These are phyloP conservation scores for Drosophila mojavensis DNA, from an alignment of 1,140 invertebrate genomes.

Conservation along the genomic window DNA sequence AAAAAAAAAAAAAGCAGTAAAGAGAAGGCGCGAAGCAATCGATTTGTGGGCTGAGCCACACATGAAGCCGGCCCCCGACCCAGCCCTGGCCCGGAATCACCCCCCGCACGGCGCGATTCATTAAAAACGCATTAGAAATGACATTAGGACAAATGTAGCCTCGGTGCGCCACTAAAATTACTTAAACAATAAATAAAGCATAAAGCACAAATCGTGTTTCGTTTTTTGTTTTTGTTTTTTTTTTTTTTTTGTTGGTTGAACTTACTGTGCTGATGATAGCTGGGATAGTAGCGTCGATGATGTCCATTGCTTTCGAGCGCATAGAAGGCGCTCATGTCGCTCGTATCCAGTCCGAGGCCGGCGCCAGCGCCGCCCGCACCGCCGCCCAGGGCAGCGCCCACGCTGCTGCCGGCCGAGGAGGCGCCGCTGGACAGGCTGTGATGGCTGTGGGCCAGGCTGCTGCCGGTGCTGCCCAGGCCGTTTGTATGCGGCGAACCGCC, in stretches of 20 bases:
- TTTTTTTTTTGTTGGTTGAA: constrained; percentile 8
- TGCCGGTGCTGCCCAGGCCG: constrained; percentile 71
- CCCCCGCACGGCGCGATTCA: constrained; percentile 51
- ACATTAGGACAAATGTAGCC: constrained; percentile 77
- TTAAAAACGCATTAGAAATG: constrained; percentile 83
- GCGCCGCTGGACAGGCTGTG: constrained; percentile 78
- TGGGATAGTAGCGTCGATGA: constrained; percentile 83
- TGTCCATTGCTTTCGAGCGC: constrained; percentile 82
- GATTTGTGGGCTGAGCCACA: constrained; percentile 68
- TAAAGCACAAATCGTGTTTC: constrained; percentile 36
- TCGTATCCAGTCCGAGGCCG: constrained; percentile 74
- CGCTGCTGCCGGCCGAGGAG: constrained; percentile 71
- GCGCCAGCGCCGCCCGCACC: constrained; percentile 58
- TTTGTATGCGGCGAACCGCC: constrained; percentile 79
- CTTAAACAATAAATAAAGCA: constrained; percentile 62
- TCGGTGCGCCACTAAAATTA: constrained; percentile 54
- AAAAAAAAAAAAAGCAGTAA: background rate
- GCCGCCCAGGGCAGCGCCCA: constrained; percentile 63
- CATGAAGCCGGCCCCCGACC: constrained; percentile 3
- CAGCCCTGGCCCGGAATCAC: constrained; percentile 14
- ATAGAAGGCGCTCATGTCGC: constrained; percentile 84
- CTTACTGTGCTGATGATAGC: constrained; percentile 84
- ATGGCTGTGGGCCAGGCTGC: constrained; percentile 76
- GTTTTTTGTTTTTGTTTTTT: background rate
- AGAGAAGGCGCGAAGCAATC: constrained; percentile 77